Base-by-base conservation (phyloP, 2,888 invertebrate genomes). In the Eupithecia insigniata region DNA sequence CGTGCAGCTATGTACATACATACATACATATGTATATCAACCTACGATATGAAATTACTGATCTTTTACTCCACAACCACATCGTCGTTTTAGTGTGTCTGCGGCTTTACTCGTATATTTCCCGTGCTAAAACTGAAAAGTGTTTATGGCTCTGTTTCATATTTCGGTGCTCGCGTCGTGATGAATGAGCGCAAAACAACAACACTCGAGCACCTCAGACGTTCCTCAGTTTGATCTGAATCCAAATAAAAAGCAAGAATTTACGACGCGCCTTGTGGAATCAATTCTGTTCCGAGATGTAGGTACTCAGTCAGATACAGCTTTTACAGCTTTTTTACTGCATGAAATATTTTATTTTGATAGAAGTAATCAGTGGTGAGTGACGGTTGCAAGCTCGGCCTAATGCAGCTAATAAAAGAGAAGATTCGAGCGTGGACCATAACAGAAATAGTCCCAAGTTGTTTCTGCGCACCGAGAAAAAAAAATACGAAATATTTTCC, bases 231-330 rank as follows among this genome's bases (percentile, higher is more conserved):
- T 76, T 67, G 65, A 75, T 72, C 65, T 61, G 71, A 69, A 60
- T 55, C 43, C 69, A 73, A 73, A 75, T 72, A 78, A 79, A 78
- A 79, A 70, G 55, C 65, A 65, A 72, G 72, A 76, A 79, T 79
- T 79, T 78, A 79, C 73, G 79, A 76, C 28, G 79, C 75, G 79
- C 66, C 64, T 66, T 66, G 62, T 34, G 34, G 69, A 67, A 69
- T 74, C 74, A 74, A 71, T 74, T 72, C 69, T 64, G 69, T 67
- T 43, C 69, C 58, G 46, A 72, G 55, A 69, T 51, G 62, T 64
- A 62, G 61, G 69, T 26, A 55, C 55, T 55, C 55, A 26, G 55
- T 55, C 4, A 26, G 26, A 55, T 55, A 26, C 55, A 67, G 64
- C 22, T 72, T 69, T 71, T 67, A 71, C 69, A 64, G 67, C 71